phyloP scores from a whole-genome alignment of 92 coral and sea anemone species.

The Porites cylindrica region DNA sequence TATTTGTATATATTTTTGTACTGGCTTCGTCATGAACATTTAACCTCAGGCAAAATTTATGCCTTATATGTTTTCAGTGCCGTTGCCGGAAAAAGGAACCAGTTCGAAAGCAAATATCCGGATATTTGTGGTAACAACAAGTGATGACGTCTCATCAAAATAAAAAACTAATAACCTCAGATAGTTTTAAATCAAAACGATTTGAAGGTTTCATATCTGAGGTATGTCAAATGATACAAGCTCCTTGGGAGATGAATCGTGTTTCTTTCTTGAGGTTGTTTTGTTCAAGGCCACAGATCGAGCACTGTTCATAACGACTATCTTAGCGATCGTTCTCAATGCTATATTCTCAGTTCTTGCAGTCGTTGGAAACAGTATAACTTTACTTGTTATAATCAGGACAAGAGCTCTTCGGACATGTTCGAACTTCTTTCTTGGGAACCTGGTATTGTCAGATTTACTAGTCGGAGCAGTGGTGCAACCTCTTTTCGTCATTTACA shows the following conservation, averaged over 20 bases:
- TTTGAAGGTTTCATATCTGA: too few relatives aligned
- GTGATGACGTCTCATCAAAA: neutral
- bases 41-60: too few relatives aligned
- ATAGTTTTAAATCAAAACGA: too few relatives aligned
- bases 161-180: neutral
- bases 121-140: neutral
- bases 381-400: constrained; percentile 42
- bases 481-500: constrained; percentile 61
- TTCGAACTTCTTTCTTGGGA: constrained; percentile 70
- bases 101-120: too few relatives aligned
- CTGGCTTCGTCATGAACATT: too few relatives aligned
- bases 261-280: constrained; percentile 61
- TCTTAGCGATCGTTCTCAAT: constrained; percentile 59
- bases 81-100: too few relatives aligned
- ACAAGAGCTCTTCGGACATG: constrained; percentile 66
- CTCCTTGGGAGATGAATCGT: constrained; percentile 28
- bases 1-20: too few relatives aligned
- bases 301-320: constrained; percentile 49
- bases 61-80: too few relatives aligned
- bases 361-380: constrained; percentile 56
- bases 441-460: constrained; percentile 62
- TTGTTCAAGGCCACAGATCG: constrained; percentile 25
- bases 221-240: constrained; percentile 33
- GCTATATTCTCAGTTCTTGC: constrained; percentile 51
- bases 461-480: constrained; percentile 58